phyloP scores from a whole-genome alignment of 2,888 invertebrate genomes.

The Choristoneura rosaceana region DNA sequence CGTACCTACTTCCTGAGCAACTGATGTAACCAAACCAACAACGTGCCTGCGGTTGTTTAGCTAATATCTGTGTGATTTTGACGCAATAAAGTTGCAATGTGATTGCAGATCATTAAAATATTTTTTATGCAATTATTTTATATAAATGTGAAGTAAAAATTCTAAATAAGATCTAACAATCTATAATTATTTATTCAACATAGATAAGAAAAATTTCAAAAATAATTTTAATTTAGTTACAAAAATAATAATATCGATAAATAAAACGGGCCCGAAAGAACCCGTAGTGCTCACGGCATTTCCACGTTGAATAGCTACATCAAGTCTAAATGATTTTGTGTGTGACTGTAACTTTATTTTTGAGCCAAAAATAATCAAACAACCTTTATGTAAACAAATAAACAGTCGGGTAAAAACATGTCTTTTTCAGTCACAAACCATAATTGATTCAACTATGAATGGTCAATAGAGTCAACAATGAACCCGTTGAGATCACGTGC shows the following conservation, averaged over 20 bases:
- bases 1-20: constrained; percentile 53
- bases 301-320: too few relatives aligned
- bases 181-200: too few relatives aligned
- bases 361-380: not conserved
- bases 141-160: too few relatives aligned
- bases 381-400: not conserved
- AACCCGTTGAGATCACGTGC: constrained; percentile 43
- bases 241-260: too few relatives aligned
- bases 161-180: too few relatives aligned
- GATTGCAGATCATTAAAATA: not conserved
- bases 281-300: too few relatives aligned
- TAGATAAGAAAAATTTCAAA: too few relatives aligned
- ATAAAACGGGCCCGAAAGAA: too few relatives aligned
- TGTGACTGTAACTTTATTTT: too few relatives aligned
- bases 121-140: not conserved
- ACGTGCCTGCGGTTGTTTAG: constrained; percentile 47
- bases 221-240: too few relatives aligned
- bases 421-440: not conserved
- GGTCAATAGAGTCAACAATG: constrained; percentile 16
- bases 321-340: too few relatives aligned
- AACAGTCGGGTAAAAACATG: not conserved
- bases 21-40: constrained; percentile 53
- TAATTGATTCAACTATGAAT: constrained; percentile 1
- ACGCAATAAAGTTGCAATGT: constrained; percentile 39
- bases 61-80: constrained; percentile 49